Evolutionary conservation across 2,888 invertebrate species (phyloP).

Genomic region (Hyppa rectilinea): DNA sequence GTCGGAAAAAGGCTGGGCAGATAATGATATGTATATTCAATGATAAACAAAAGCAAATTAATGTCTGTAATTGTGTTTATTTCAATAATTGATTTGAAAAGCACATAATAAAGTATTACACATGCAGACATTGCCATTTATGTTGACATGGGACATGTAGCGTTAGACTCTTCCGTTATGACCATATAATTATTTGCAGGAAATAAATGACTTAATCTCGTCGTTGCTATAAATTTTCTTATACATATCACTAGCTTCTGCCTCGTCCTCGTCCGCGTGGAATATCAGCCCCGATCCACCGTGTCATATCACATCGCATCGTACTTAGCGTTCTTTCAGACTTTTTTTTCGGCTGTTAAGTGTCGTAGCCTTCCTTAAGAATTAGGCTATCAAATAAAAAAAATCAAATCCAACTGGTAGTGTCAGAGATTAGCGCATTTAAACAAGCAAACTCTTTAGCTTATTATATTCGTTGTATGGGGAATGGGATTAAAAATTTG

Average conservation of each 20-base stretch:
- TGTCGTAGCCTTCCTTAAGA: too few species aligned
- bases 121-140: conserved; percentile 13
- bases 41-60: background rate
- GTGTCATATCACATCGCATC: too few species aligned
- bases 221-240: conserved; percentile 14
- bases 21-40: too few species aligned
- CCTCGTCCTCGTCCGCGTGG: too few species aligned
- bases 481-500: background rate
- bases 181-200: conserved; percentile 80
- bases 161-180: conserved; percentile 77
- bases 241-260: background rate
- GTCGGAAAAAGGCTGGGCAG: too few species aligned
- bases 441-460: too few species aligned
- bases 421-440: too few species aligned
- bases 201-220: conserved; percentile 67
- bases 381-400: too few species aligned
- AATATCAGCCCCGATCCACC: too few species aligned
- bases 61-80: background rate
- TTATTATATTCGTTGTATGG: background rate
- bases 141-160: conserved; percentile 24
- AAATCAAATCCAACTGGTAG: too few species aligned
- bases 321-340: too few species aligned
- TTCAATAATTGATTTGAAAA: background rate
- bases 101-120: background rate
- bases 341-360: too few species aligned